phyloP scores from a whole-genome alignment of 2,888 invertebrate genomes.

The Xestia ashworthii region DNA sequence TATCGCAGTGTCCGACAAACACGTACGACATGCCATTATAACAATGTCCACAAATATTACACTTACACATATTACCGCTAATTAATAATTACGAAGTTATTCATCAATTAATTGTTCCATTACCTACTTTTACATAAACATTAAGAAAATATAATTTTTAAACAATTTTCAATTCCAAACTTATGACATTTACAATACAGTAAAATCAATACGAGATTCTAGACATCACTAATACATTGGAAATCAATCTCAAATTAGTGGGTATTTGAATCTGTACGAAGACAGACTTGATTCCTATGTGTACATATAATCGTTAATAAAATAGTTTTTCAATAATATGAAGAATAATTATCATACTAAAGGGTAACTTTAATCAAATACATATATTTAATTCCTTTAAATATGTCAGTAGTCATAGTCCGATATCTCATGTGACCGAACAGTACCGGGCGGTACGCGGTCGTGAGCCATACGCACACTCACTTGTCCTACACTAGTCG shows the following conservation, averaged over 20 bases:
- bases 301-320: slow-evolving; percentile 77
- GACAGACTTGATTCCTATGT: slow-evolving; percentile 61
- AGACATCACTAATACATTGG: slow-evolving; percentile 58
- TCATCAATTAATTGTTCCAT: slow-evolving; percentile 71
- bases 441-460: slow-evolving; percentile 12
- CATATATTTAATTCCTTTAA: slow-evolving; percentile 79
- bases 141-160: slow-evolving; percentile 86
- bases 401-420: slow-evolving; percentile 80
- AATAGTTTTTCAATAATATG: slow-evolving; percentile 77
- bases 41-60: slow-evolving; percentile 60
- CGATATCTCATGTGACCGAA: slow-evolving; percentile 63
- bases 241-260: slow-evolving; percentile 58
- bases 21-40: slow-evolving; percentile 35
- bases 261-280: slow-evolving; percentile 57
- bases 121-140: slow-evolving; percentile 78
- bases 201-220: slow-evolving; percentile 70
- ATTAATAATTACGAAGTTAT: slow-evolving; percentile 68
- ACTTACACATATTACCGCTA: slow-evolving; percentile 66
- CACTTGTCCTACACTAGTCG: slow-evolving; percentile 77
- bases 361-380: slow-evolving; percentile 81
- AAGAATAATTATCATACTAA: slow-evolving; percentile 69
- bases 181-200: slow-evolving; percentile 70
- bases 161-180: slow-evolving; percentile 86
- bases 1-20: slow-evolving; percentile 35
- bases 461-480: slow-evolving; percentile 59